phyloP scores from a whole-genome alignment of 2,888 invertebrate species.

The Altica lythri region DNA sequence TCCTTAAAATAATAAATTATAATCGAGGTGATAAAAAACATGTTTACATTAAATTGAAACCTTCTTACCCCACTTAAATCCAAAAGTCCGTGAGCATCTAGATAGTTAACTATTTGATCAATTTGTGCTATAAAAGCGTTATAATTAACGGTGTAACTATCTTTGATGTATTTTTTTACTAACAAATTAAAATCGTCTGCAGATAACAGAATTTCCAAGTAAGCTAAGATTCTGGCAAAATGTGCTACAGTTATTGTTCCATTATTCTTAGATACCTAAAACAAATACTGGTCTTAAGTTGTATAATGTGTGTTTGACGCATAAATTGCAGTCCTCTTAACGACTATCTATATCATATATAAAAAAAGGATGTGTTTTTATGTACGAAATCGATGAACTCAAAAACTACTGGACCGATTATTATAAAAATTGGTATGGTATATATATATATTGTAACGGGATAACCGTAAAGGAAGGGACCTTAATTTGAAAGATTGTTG shows the following conservation, averaged over 20 bases:
- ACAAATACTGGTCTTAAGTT: too few species aligned
- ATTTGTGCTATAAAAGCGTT: conserved; percentile 73
- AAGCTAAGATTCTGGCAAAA: conserved; percentile 74
- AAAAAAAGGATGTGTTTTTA: too few species aligned
- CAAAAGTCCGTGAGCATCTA: conserved; percentile 60
- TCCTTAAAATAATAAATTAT: conserved; percentile 42
- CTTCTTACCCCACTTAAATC: conserved; percentile 62
- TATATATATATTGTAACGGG: too few species aligned
- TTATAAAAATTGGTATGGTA: too few species aligned
- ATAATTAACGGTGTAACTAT: conserved; percentile 78
- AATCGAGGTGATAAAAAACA: not conserved
- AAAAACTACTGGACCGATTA: too few species aligned
- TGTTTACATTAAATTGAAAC: not conserved
- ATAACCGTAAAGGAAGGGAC: too few species aligned
- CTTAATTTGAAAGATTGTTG: too few species aligned
- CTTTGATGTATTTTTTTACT: conserved; percentile 75
- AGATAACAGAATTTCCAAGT: conserved; percentile 70
- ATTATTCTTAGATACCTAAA: conserved; percentile 67
- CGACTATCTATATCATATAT: too few species aligned
- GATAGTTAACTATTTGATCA: conserved; percentile 67
- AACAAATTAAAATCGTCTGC: conserved; percentile 75
- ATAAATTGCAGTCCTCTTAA: too few species aligned
- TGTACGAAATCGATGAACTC: too few species aligned
- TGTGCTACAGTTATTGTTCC: conserved; percentile 79
- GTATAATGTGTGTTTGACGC: not conserved